phyloP scores from a whole-genome alignment of 1,140 invertebrate species.

The Hydropsyche tenuis region DNA sequence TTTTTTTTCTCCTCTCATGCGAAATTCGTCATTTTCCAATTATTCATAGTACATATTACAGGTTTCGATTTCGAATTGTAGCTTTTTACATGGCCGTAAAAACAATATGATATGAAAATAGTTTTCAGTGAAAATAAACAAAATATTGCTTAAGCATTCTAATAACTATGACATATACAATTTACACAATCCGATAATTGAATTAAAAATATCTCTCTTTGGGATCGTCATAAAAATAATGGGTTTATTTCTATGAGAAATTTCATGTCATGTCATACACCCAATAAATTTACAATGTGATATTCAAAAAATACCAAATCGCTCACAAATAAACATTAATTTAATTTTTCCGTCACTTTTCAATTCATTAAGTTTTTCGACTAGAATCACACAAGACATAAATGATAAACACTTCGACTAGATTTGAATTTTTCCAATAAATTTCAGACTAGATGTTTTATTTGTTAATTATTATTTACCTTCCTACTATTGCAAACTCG shows the following conservation, averaged over 20 bases:
- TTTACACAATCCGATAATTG: background rate
- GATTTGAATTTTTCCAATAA: conserved; percentile 1
- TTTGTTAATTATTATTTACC: conserved; percentile 9
- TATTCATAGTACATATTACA: background rate
- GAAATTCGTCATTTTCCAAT: background rate
- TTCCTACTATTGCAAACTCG: conserved; percentile 47
- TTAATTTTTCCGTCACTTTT: too few species aligned
- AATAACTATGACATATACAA: background rate
- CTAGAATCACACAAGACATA: too few species aligned
- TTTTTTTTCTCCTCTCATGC: background rate
- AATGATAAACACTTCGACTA: background rate
- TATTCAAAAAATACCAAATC: too few species aligned
- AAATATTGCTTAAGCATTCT: background rate
- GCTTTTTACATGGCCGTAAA: background rate
- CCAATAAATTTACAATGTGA: too few species aligned
- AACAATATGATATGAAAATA: conserved; percentile 17
- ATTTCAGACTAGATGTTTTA: background rate
- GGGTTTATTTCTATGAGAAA: too few species aligned
- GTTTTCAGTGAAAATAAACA: background rate
- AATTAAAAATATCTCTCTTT: background rate
- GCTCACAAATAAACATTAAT: too few species aligned
- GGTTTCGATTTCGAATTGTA: background rate
- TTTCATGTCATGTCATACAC: too few species aligned
- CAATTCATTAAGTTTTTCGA: too few species aligned
- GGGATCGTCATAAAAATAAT: background rate